These are phyloP conservation scores for Eubasilissa splendida DNA, from an alignment of 2,888 invertebrate genomes.

Conservation along the genomic window DNA sequence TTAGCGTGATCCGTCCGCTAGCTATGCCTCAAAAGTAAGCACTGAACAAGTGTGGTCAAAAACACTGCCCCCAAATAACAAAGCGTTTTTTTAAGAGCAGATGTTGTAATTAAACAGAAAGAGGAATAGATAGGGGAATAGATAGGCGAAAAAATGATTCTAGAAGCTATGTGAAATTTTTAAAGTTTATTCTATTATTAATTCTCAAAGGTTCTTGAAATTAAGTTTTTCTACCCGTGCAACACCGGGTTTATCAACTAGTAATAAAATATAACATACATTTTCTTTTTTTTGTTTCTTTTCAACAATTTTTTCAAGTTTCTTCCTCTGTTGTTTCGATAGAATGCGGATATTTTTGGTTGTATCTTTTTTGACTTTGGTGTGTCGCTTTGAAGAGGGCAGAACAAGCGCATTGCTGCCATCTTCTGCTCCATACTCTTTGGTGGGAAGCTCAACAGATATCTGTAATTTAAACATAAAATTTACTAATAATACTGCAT, in stretches of 20 bases:
- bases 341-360: conserved; percentile 77
- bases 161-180: too few species aligned
- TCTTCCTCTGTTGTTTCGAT: conserved; percentile 90
- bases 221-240: background rate
- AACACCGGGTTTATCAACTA: conserved; percentile 19
- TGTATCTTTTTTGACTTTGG: conserved; percentile 76
- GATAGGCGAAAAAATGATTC: too few species aligned
- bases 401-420: conserved; percentile 85
- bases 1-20: too few species aligned
- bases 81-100: too few species aligned
- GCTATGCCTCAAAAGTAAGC: too few species aligned
- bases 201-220: too few species aligned
- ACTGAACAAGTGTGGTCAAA: too few species aligned
- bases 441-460: conserved; percentile 75
- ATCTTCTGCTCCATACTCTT: conserved; percentile 77
- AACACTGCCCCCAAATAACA: too few species aligned
- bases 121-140: too few species aligned
- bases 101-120: too few species aligned
- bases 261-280: conserved; percentile 69
- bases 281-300: conserved; percentile 91
- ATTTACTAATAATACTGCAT: too few species aligned
- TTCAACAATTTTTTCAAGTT: conserved; percentile 88
- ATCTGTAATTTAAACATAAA: conserved; percentile 71
- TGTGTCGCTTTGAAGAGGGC: conserved; percentile 86
- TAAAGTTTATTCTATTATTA: too few species aligned